phyloP scores from a whole-genome alignment of 2,797 vertebrate genomes.

The Varecia variegata region DNA sequence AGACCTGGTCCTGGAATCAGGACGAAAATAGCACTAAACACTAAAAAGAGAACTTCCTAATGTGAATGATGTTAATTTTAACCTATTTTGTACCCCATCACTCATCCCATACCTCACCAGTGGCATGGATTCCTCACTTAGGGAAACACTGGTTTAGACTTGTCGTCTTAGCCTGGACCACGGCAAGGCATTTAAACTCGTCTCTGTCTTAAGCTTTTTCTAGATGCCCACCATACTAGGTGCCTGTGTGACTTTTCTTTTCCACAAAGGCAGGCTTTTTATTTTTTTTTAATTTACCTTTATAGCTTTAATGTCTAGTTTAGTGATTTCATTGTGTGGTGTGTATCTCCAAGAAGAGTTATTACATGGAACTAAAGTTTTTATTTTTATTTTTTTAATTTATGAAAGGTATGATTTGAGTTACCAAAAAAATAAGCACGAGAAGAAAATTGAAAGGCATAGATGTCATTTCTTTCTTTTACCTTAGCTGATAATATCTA shows the following conservation, averaged over 20 bases:
- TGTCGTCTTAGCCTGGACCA: not conserved
- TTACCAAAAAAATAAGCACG: not conserved
- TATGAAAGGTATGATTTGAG: not conserved
- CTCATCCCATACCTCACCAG: not conserved
- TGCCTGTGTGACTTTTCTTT: not conserved
- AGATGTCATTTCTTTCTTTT: not conserved
- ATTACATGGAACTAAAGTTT: not conserved
- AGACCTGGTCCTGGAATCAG: not conserved
- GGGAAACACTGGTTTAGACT: not conserved
- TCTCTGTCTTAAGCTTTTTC: not conserved
- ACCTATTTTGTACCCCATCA: no score
- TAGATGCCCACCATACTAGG: not conserved
- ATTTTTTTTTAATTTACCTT: not conserved
- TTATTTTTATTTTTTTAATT: not conserved
- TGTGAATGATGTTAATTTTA: not conserved
- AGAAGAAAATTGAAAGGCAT: not conserved
- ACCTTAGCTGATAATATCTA: not conserved
- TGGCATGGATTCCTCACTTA: not conserved
- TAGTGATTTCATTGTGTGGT: not conserved
- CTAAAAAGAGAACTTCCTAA: not conserved
- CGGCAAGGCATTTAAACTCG: not conserved
- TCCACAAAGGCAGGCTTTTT: not conserved
- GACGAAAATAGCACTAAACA: not conserved
- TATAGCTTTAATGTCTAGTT: not conserved
- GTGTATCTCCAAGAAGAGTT: not conserved